A percentile compares a stretch with the other conserved stretches of the same genome.
These are phyloP conservation scores for Salvelinus namaycush DNA, from an alignment of 2,113 vertebrate species.

Conservation along the genomic window DNA sequence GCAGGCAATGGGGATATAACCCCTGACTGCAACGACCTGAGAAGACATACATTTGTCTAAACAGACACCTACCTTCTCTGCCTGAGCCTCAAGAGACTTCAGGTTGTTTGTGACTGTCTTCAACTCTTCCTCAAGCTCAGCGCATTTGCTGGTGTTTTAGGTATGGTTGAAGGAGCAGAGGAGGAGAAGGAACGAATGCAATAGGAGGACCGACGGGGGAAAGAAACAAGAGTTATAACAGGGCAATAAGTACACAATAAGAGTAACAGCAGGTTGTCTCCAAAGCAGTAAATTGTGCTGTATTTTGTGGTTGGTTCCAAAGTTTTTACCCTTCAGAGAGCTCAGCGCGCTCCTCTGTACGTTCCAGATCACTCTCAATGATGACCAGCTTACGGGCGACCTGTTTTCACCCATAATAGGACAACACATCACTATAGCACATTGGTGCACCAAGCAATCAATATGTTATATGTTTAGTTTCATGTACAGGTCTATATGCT, in stretches of 20 bases:
- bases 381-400: constrained; percentile 99
- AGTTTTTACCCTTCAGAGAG: constrained; percentile 91
- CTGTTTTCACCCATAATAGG: constrained; percentile 62
- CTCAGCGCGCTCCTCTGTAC: constrained; percentile 95
- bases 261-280: not conserved
- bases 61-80: constrained; percentile 88
- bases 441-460: not conserved
- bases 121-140: constrained; percentile 99
- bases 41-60: too few relatives aligned
- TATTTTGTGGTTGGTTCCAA: constrained; percentile 84
- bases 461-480: too few relatives aligned
- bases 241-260: too few relatives aligned
- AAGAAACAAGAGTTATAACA: not conserved
- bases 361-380: constrained; percentile 97
- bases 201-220: constrained; percentile 53
- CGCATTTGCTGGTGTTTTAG: constrained; percentile 91
- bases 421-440: not conserved
- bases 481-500: too few relatives aligned
- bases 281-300: not conserved
- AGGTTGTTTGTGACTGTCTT: constrained; percentile 99
- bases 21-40: not conserved
- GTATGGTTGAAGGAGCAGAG: constrained; percentile 26
- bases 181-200: not conserved
- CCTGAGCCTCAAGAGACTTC: constrained; percentile 99
- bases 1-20: not conserved